Base-by-base conservation (phyloP, 2,888 invertebrate genomes). In the Cantharis lateralis region DNA sequence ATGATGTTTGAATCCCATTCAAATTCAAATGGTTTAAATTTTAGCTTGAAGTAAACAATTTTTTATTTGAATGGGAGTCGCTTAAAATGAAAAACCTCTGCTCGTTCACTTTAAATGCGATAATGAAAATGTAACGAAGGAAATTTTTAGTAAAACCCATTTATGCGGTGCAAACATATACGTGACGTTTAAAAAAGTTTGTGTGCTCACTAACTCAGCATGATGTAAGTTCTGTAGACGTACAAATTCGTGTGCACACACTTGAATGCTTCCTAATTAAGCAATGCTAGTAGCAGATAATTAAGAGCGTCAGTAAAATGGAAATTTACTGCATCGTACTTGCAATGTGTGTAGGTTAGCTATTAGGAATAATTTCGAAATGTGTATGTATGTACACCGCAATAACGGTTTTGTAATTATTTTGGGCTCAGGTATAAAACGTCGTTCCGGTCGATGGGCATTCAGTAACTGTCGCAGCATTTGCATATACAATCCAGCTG, bases 401-500 rank as follows among this genome's bases (percentile, higher is more conserved):
- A 64, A 64, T 64, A 64, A 20, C 20, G 64, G 64, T 64, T 64
- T 18, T 16, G 16, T 13, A 20, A 32, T 68, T 26, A 62, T 62
- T 63, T 28, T 66, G 63, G 63, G 48, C 76, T 62, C 79, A 79
- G 79, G 79, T 48, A 48, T 66, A 66, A 69, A 61, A 63, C 73
- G 69, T 28, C 24, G 81, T 81, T 83, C 79, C 82, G 84, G 82
- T 82, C 76, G 80, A 70, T 82, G 83, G 80, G 82, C 81, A 83
- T 83, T 83, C 82, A 81, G 82, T 83, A 83, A 83, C 84, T 83
- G 83, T 83, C 82, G 82, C 82, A 77, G 74, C 74, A 78, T 76
- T 79, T 77, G 74, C 79, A 77, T 79, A 66, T 66, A 75, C 73
- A 75, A 79, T 81, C 79, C 82, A 82, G 83, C 83, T 82, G 83